These are phyloP conservation scores for Pilophorus perplexus DNA, from an alignment of 2,888 invertebrate species.

Conservation along the genomic window DNA sequence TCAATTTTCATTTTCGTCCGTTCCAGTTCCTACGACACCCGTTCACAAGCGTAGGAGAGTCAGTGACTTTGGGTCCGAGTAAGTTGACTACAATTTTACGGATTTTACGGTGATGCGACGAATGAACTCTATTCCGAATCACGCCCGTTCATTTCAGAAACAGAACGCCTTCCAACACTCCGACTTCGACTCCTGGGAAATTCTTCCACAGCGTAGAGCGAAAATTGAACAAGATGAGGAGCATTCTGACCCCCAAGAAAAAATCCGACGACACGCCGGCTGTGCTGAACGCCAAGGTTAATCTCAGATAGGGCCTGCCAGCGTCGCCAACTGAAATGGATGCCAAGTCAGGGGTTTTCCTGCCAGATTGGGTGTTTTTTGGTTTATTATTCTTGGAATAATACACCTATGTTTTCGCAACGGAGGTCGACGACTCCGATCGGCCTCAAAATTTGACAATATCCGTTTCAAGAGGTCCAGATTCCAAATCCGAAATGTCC, in stretches of 20 bases:
- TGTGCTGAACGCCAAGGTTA: slow-evolving; percentile 57
- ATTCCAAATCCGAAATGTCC: no score
- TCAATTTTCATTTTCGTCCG: no score
- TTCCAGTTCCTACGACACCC: slow-evolving; percentile 8
- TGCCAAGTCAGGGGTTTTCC: not conserved
- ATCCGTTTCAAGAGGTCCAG: no score
- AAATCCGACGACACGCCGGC: slow-evolving; percentile 53
- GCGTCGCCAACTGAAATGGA: not conserved
- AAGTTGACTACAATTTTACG: slow-evolving; percentile 21
- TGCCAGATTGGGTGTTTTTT: not conserved
- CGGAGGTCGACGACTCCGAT: no score
- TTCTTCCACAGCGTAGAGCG: slow-evolving; percentile 69
- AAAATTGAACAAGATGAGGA: slow-evolving; percentile 64
- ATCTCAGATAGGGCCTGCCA: not conserved
- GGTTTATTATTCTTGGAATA: no score
- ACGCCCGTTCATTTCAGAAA: slow-evolving; percentile 7
- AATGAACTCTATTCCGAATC: no score
- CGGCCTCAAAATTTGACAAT: no score
- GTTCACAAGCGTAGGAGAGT: slow-evolving; percentile 41
- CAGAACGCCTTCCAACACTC: slow-evolving; percentile 36
- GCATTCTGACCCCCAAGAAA: slow-evolving; percentile 66
- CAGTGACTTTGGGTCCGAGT: slow-evolving; percentile 46
- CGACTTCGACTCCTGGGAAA: slow-evolving; percentile 58
- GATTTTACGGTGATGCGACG: no score
- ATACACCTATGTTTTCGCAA: no score